phyloP scores from a whole-genome alignment of 2,888 invertebrate genomes.

The Plemyria rubiginata region DNA sequence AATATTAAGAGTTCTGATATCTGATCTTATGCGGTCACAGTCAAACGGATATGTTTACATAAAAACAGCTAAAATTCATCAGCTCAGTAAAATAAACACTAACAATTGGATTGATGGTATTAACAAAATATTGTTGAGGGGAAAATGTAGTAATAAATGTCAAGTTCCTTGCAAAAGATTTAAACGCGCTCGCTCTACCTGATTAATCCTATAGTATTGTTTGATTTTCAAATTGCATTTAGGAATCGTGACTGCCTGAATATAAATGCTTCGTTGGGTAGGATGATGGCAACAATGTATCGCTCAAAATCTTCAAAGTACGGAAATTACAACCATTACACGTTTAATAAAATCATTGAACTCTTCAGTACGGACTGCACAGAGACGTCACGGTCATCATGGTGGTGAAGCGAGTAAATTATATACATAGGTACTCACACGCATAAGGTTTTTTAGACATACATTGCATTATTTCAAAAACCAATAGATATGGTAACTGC shows the following conservation, averaged over 20 bases:
- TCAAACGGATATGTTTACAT: background rate
- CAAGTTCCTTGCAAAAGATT: constrained; percentile 35
- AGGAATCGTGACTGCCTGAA: constrained; percentile 30
- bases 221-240: constrained; percentile 28
- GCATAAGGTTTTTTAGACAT: constrained; percentile 3
- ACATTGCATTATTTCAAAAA: background rate
- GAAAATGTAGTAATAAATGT: background rate
- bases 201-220: constrained; percentile 28
- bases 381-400: constrained; percentile 52
- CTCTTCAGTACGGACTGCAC: constrained; percentile 49
- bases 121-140: background rate
- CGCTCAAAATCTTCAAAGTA: constrained; percentile 40
- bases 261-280: constrained; percentile 21
- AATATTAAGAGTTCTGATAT: background rate
- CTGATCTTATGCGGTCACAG: background rate
- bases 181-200: constrained; percentile 37
- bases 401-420: constrained; percentile 48
- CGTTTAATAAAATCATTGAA: constrained; percentile 51
- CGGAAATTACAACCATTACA: constrained; percentile 44
- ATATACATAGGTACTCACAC: constrained; percentile 42
- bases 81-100: background rate
- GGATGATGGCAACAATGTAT: constrained; percentile 44
- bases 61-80: background rate
- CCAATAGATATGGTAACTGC: constrained; percentile 4
- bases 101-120: background rate